phyloP scores from a whole-genome alignment of 2,113 vertebrate species.

The Malurus elegans region DNA sequence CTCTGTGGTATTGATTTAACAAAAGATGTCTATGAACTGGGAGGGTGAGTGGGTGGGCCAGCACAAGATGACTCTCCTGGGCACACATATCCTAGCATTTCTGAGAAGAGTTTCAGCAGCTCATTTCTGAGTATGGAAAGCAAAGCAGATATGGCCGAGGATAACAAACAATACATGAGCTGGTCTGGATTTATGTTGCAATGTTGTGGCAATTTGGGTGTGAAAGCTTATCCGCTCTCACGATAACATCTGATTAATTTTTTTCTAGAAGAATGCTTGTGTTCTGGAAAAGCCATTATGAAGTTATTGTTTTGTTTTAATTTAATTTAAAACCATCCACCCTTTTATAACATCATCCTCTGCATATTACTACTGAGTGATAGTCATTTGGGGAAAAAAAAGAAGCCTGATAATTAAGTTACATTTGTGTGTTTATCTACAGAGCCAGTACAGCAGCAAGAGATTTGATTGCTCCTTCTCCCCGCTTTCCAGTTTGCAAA shows the following conservation, averaged over 20 bases:
- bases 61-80: neutral
- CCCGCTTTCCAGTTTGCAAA: neutral
- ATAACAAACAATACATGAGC: neutral
- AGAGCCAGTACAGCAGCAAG: neutral
- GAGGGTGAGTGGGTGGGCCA: neutral
- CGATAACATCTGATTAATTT: neutral
- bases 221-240: neutral
- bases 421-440: neutral
- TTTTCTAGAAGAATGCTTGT: neutral
- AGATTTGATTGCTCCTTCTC: neutral
- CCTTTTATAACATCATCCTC: neutral
- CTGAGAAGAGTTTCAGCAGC: neutral
- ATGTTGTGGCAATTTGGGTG: neutral
- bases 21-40: neutral
- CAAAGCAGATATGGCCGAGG: neutral
- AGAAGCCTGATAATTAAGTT: neutral
- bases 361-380: neutral
- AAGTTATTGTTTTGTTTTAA: conserved; percentile 3
- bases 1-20: neutral
- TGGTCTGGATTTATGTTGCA: neutral
- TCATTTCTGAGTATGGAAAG: neutral
- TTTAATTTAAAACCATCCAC: conserved; percentile 6
- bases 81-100: neutral
- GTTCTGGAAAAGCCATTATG: conserved; percentile 5
- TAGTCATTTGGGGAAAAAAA: neutral